Evolutionary conservation across 2,888 invertebrate genomes (phyloP).

Genomic region (Melinaea menophilus): DNA sequence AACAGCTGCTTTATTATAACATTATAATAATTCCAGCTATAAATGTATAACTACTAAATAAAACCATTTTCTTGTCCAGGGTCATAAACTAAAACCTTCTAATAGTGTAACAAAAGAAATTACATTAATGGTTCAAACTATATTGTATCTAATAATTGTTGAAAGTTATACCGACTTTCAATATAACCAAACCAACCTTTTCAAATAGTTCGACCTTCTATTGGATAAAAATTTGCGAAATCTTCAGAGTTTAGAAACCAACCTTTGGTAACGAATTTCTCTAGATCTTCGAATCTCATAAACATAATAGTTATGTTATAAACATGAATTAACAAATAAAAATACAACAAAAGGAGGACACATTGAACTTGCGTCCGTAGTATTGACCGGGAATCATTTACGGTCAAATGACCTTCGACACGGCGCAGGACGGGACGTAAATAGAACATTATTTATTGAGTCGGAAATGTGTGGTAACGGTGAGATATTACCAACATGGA

Average conservation of each 20-base stretch:
- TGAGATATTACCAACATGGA: too few species aligned
- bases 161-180: constrained; percentile 42
- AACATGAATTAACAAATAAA: neutral
- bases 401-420: constrained; percentile 21
- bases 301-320: neutral
- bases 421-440: constrained; percentile 13
- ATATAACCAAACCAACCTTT: constrained; percentile 58
- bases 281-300: constrained; percentile 1
- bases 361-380: constrained; percentile 6
- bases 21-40: too few species aligned
- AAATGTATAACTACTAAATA: too few species aligned
- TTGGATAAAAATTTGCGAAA: constrained; percentile 24
- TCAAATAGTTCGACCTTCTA: constrained; percentile 46
- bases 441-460: constrained; percentile 24
- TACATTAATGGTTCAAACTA: neutral
- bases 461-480: neutral
- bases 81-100: neutral
- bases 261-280: constrained; percentile 27
- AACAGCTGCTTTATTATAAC: too few species aligned
- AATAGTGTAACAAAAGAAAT: neutral
- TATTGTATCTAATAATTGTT: constrained; percentile 30
- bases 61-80: neutral
- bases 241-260: constrained; percentile 11
- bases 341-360: constrained; percentile 1
- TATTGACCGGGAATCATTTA: constrained; percentile 22